These are phyloP conservation scores for Sebastes taczanowskii DNA, from an alignment of 2,797 vertebrate genomes.

Conservation along the genomic window DNA sequence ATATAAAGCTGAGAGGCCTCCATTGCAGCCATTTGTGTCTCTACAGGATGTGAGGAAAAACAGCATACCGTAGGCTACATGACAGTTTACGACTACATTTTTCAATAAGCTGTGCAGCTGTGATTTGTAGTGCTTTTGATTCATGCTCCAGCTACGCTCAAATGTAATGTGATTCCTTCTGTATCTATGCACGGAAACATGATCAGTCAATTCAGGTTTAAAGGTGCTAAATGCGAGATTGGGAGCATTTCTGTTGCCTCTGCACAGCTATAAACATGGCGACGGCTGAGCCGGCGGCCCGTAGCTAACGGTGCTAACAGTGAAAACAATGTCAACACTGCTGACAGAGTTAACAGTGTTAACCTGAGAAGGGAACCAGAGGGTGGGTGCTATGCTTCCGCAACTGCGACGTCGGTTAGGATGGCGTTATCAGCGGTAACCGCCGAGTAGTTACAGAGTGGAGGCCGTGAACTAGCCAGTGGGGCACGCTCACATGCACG, in stretches of 20 bases:
- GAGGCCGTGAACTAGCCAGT: too few relatives aligned
- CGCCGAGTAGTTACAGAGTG: too few relatives aligned
- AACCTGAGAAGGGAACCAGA: too few relatives aligned
- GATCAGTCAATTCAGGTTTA: not conserved
- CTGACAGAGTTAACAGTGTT: too few relatives aligned
- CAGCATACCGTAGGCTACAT: not conserved
- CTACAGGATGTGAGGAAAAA: not conserved
- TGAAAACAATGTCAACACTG: too few relatives aligned
- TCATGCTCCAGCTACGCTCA: not conserved
- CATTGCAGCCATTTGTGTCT: not conserved
- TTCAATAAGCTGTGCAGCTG: not conserved
- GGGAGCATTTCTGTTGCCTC: not conserved
- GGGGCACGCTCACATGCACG: too few relatives aligned
- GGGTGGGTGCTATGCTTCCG: not conserved
- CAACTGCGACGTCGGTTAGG: too few relatives aligned
- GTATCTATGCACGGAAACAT: not conserved
- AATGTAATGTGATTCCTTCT: not conserved
- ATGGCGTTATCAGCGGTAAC: too few relatives aligned
- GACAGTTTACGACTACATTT: not conserved
- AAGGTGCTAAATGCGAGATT: not conserved
- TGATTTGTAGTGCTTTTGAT: slow-evolving; percentile 6
- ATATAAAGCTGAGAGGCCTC: not conserved
- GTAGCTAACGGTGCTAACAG: not conserved
- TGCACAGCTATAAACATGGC: not conserved
- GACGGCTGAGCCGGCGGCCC: not conserved